These are phyloP conservation scores for Cephus rjabovi DNA, from an alignment of 2,888 invertebrate genomes.

Conservation along the genomic window DNA sequence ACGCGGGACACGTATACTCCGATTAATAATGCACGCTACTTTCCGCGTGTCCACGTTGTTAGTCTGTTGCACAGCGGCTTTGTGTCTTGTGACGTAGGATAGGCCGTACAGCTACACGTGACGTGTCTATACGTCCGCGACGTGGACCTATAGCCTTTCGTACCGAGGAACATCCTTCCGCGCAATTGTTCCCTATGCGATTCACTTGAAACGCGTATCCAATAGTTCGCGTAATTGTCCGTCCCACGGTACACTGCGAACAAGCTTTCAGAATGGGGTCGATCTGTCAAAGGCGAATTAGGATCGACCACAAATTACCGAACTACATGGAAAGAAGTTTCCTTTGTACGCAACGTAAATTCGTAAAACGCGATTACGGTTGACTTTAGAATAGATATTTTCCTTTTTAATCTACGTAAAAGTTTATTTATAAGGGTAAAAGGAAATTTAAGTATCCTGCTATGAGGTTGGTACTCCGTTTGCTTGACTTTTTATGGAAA, in stretches of 20 bases:
- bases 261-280: not conserved
- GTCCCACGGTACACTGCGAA: too few species aligned
- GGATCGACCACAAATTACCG: not conserved
- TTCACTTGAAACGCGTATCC: not conserved
- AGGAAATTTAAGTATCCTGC: not conserved
- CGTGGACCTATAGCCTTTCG: not conserved
- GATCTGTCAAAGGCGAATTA: not conserved
- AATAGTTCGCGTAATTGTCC: not conserved
- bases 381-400: too few species aligned
- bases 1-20: slow-evolving; percentile 62
- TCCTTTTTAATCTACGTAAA: not conserved
- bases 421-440: not conserved
- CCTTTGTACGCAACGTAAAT: not conserved
- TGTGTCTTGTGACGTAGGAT: not conserved
- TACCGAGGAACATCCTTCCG: not conserved
- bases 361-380: too few species aligned
- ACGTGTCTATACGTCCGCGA: not conserved
- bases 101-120: not conserved
- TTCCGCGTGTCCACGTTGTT: not conserved
- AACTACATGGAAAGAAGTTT: not conserved
- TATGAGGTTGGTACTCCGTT: not conserved
- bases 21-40: slow-evolving; percentile 58
- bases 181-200: not conserved
- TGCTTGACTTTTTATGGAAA: not conserved
- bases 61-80: not conserved